A percentile compares a stretch with the other conserved stretches of the same genome.
Conservation (phyloP, 2,888 invertebrate genomes). For the Patella caerulea region DNA sequence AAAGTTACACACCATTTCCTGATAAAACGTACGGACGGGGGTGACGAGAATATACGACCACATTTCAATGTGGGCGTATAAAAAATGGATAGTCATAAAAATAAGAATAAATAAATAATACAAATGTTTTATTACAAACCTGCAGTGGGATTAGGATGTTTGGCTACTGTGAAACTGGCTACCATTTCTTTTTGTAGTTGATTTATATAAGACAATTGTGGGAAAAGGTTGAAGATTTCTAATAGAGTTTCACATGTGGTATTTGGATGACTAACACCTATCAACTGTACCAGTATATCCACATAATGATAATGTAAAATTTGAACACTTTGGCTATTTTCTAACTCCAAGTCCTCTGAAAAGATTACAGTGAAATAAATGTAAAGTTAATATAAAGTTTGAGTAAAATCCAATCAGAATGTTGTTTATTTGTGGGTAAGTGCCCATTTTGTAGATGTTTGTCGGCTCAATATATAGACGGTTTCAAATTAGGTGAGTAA, state of each 20-base stretch:
- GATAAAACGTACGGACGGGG: no score
- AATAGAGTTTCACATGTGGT: conserved; percentile 47
- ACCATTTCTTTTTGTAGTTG: conserved; percentile 47
- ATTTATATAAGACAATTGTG: conserved; percentile 47
- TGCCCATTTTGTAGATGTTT: no score
- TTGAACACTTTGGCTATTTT: conserved; percentile 35
- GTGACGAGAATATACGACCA: no score
- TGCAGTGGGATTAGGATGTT: conserved; percentile 33
- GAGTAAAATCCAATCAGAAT: no score
- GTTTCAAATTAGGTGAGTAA: no score
- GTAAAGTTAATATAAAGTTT: no score
- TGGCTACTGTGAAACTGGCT: conserved; percentile 38
- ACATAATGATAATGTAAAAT: conserved; percentile 52
- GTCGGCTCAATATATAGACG: no score
- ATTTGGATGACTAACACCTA: conserved; percentile 43
- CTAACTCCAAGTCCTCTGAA: conserved; percentile 45
- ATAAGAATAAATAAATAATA: neutral
- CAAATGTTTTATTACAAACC: neutral
- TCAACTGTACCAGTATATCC: conserved; percentile 48
- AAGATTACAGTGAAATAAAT: neutral
- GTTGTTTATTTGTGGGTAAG: no score
- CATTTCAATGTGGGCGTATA: no score
- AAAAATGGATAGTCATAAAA: no score
- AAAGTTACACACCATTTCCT: no score
- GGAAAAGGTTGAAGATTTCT: conserved; percentile 52